Percentiles rank a stretch among this genome's conserved stretches.
These are phyloP conservation scores for Speoplatyrhinus poulsoni DNA, from an alignment of 2,113 vertebrate genomes.

Conservation along the genomic window DNA sequence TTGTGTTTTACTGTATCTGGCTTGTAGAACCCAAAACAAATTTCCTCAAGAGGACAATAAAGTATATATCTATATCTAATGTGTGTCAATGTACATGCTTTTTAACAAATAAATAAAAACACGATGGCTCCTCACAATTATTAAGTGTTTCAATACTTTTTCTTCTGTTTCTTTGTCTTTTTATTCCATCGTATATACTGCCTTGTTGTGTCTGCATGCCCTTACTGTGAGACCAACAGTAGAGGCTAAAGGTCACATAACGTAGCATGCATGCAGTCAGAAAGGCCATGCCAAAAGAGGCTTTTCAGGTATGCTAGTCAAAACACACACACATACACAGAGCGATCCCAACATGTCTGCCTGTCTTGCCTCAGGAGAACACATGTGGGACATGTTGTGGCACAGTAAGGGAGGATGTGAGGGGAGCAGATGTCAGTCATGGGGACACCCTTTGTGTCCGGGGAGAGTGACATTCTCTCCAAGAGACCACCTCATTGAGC, in stretches of 20 bases:
- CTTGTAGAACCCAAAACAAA: too few species aligned
- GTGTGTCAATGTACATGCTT: not conserved
- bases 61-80: too few species aligned
- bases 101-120: not conserved
- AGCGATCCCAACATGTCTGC: not conserved
- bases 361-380: conserved; percentile 37
- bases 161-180: not conserved
- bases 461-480: conserved; percentile 36
- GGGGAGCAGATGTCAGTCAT: conserved; percentile 82
- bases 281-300: conserved; percentile 34
- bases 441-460: conserved; percentile 73
- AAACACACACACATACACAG: conserved; percentile 32
- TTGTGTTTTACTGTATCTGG: too few species aligned
- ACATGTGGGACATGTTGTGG: conserved; percentile 73
- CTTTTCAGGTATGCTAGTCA: conserved; percentile 6
- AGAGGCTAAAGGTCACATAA: conserved; percentile 59
- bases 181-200: too few species aligned
- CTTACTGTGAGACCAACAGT: conserved; percentile 7
- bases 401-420: conserved; percentile 60
- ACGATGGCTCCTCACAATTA: too few species aligned
- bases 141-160: too few species aligned
- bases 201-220: not conserved
- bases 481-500: conserved; percentile 75
- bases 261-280: conserved; percentile 42
- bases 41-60: too few species aligned